A percentile compares a stretch with the other conserved stretches of the same genome.
Evolutionary conservation across 2,113 vertebrate species (phyloP).

Genomic region (Plecturocebus donacophilus): DNA sequence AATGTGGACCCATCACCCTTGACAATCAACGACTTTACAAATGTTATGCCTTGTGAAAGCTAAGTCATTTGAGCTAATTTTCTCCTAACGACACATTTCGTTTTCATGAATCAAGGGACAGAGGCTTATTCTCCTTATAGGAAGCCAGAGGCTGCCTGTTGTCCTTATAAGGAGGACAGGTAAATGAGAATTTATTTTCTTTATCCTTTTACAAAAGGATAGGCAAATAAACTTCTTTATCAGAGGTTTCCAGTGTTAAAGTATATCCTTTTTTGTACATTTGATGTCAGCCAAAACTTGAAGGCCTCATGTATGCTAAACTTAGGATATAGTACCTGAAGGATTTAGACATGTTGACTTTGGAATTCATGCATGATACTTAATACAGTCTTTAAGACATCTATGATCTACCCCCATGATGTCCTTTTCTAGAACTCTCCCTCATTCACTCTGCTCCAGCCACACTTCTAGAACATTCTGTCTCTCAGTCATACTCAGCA

Average conservation of each 20-base stretch:
- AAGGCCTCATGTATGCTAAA: fast-evolving
- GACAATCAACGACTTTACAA: neutral
- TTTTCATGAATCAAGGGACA: neutral
- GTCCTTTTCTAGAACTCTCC: neutral
- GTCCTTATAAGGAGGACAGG: neutral
- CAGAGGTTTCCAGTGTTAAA: too few species aligned
- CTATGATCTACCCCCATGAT: fast-evolving
- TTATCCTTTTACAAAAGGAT: neutral
- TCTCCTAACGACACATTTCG: neutral
- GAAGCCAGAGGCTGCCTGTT: neutral
- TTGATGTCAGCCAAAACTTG: fast-evolving
- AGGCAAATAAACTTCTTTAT: fast-evolving
- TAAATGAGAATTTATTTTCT: too few species aligned
- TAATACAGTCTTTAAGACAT: fast-evolving
- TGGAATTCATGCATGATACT: neutral
- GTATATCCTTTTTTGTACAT: fast-evolving
- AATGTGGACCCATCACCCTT: neutral
- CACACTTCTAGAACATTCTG: neutral
- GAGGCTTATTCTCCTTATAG: neutral
- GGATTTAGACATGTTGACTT: fast-evolving
- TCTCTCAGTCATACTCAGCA: neutral
- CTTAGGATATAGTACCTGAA: fast-evolving
- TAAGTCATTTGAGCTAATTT: fast-evolving
- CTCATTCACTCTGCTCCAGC: neutral
- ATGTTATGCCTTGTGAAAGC: fast-evolving